A percentile compares a stretch with the other conserved stretches of the same genome.
Conservation (phyloP, 1,140 invertebrate species). For the Brachionus paranguensis region DNA sequence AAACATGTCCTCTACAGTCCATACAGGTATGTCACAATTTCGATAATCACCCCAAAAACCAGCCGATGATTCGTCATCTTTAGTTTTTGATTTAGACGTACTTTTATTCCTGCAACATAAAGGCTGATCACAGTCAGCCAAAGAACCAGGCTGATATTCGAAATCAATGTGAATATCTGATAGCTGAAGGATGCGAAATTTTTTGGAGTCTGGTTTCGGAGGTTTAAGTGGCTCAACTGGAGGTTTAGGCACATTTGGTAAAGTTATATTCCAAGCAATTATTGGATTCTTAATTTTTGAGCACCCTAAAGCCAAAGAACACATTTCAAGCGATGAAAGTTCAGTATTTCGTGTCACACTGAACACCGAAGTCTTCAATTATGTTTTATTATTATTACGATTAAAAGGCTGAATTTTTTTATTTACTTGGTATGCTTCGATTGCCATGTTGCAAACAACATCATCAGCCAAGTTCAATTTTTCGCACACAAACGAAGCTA, state of each 20-base stretch:
- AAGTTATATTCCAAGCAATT: conserved; percentile 23
- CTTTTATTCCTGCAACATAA: conserved; percentile 65
- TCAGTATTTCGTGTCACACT: conserved; percentile 4
- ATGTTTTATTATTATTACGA: background rate
- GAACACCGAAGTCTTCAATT: background rate
- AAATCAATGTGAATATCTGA: conserved; percentile 76
- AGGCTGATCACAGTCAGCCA: conserved; percentile 67
- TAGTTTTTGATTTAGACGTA: conserved; percentile 47
- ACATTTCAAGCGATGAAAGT: conserved; percentile 11
- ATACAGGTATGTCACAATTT: conserved; percentile 55
- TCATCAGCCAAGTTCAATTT: conserved; percentile 22
- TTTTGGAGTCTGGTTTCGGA: background rate
- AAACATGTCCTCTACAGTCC: conserved; percentile 26
- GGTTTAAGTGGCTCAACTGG: background rate
- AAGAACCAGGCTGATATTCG: conserved; percentile 63
- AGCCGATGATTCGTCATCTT: conserved; percentile 42
- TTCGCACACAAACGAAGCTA: conserved; percentile 5
- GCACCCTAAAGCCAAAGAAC: conserved; percentile 10
- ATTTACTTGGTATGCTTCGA: background rate
- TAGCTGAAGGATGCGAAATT: conserved; percentile 62
- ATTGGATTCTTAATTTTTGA: conserved; percentile 25
- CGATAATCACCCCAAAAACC: conserved; percentile 57
- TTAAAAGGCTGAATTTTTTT: background rate
- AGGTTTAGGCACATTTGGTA: background rate
- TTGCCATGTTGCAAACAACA: conserved; percentile 7